Evolutionary conservation across 2,888 invertebrate genomes (phyloP).

Genomic region (Venustoraphidia nigricollis): DNA sequence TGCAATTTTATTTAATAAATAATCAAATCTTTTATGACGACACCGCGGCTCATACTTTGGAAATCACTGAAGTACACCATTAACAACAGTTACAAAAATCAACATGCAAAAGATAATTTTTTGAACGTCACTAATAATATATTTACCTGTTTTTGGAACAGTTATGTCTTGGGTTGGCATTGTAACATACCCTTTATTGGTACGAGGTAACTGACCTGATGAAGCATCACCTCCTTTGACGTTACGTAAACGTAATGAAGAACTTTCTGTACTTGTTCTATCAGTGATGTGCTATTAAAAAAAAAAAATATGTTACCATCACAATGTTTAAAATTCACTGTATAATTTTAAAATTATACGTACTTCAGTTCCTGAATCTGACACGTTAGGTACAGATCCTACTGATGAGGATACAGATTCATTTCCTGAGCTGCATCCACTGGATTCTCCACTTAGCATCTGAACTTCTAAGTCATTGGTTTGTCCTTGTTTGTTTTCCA

Average conservation of each 20-base stretch:
- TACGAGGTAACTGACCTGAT: conserved; percentile 5
- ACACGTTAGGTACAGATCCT: conserved; percentile 32
- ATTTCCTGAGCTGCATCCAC: conserved; percentile 39
- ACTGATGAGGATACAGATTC: conserved; percentile 38
- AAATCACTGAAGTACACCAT: no score
- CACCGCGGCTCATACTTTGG: no score
- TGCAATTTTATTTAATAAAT: no score
- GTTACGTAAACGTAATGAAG: conserved; percentile 4
- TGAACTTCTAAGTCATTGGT: conserved; percentile 10
- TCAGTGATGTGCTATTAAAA: not conserved
- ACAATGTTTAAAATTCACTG: not conserved
- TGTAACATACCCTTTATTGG: conserved; percentile 16
- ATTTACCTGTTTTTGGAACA: conserved; percentile 1
- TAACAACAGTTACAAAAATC: conserved; percentile 7
- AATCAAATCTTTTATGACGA: not conserved
- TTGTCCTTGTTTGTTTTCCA: conserved; percentile 18
- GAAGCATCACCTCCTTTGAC: not conserved
- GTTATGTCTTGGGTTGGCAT: conserved; percentile 13
- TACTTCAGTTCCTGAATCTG: conserved; percentile 29
- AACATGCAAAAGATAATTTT: conserved; percentile 3
- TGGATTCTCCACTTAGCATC: conserved; percentile 29
- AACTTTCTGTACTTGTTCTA: not conserved
- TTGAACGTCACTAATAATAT: conserved; percentile 3
- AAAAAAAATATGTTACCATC: not conserved
- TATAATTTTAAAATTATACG: not conserved